Percentiles rank a stretch among this genome's conserved stretches.
Evolutionary conservation across 2,113 vertebrate genomes (phyloP).

Genomic region (Platanista minor): DNA sequence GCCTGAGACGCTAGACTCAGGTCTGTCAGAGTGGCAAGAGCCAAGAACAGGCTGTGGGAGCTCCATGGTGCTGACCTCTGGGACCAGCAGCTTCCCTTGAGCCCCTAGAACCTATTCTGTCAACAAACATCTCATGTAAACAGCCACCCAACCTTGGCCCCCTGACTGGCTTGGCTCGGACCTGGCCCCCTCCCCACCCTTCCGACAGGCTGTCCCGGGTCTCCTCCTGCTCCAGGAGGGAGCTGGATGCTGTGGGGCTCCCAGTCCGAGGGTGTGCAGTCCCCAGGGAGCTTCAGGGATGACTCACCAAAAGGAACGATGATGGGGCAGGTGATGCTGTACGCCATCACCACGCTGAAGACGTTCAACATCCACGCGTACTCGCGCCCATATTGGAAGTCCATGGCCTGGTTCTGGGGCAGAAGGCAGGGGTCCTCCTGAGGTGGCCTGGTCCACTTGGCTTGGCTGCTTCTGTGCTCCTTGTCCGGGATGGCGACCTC

Average conservation of each 20-base stretch:
- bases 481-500: neutral
- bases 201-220: neutral
- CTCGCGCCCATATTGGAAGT: slow-evolving; percentile 96
- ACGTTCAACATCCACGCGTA: slow-evolving; percentile 98
- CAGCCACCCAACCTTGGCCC: neutral
- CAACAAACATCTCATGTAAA: neutral
- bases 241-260: neutral
- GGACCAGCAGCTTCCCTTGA: neutral
- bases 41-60: neutral
- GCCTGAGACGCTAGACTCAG: neutral
- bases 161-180: neutral
- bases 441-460: neutral
- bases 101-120: neutral
- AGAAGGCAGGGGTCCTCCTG: neutral
- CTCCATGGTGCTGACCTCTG: accelerated
- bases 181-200: neutral
- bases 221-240: neutral
- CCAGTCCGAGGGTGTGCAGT: neutral
- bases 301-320: slow-evolving; percentile 95
- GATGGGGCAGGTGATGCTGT: slow-evolving; percentile 96
- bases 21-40: neutral
- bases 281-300: neutral
- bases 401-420: slow-evolving; percentile 90
- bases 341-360: slow-evolving; percentile 94
- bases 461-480: neutral